Conservation (phyloP, 1,140 invertebrate species). For the Tachypleus tridentatus region DNA sequence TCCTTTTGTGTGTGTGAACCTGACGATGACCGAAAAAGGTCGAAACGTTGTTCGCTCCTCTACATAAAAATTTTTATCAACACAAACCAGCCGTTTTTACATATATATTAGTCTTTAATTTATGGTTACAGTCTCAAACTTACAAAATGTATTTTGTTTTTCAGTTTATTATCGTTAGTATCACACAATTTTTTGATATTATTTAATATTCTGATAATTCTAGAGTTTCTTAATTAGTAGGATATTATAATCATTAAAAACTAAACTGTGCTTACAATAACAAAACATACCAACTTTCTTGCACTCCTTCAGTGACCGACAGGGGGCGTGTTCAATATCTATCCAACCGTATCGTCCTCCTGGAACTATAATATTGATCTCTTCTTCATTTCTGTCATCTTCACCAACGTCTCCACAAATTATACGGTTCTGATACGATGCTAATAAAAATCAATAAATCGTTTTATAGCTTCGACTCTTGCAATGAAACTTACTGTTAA, state of each 20-base stretch:
- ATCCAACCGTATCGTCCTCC: slow-evolving; percentile 8
- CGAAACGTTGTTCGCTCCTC: too few relatives aligned
- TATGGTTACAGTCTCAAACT: neutral
- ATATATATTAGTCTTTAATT: too few relatives aligned
- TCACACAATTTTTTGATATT: neutral
- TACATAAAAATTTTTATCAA: too few relatives aligned
- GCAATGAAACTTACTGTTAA: too few relatives aligned
- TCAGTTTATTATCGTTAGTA: neutral
- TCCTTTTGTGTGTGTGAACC: too few relatives aligned
- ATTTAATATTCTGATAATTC: slow-evolving; percentile 1
- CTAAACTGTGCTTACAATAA: neutral
- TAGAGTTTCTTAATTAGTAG: too few relatives aligned
- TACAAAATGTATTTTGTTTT: slow-evolving; percentile 4
- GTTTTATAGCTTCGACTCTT: too few relatives aligned
- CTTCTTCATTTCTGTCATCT: neutral
- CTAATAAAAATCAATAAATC: too few relatives aligned
- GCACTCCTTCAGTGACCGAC: neutral
- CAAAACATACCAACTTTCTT: neutral
- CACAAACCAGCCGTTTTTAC: too few relatives aligned
- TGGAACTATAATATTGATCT: slow-evolving; percentile 3
- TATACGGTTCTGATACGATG: neutral
- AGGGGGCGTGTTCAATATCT: neutral
- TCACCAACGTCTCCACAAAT: slow-evolving; percentile 9
- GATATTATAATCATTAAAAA: too few relatives aligned
- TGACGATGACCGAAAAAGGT: too few relatives aligned